A percentile compares a stretch with the other conserved stretches of the same genome.
phyloP scores from a whole-genome alignment of 2,113 vertebrate species.

The Microcebus lehilahytsara region DNA sequence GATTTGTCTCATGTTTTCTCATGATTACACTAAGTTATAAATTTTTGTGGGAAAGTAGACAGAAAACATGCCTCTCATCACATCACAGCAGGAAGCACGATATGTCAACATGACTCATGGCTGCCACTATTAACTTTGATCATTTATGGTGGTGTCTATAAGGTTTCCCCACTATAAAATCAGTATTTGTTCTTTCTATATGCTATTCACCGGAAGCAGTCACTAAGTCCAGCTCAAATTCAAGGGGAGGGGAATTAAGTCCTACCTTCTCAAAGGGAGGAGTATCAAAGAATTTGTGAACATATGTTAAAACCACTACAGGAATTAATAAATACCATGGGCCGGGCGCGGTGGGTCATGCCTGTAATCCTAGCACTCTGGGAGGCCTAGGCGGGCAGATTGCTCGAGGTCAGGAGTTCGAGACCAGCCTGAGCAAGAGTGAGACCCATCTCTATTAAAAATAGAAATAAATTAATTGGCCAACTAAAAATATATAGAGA shows the following conservation, averaged over 20 bases:
- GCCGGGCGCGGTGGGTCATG: no score
- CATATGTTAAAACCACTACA: neutral
- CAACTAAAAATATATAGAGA: no score
- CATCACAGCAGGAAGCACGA: neutral
- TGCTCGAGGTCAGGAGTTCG: no score
- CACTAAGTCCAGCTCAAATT: neutral
- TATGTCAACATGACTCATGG: neutral
- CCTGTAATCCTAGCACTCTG: no score
- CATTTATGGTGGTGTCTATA: neutral
- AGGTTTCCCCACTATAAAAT: neutral
- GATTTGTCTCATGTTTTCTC: neutral
- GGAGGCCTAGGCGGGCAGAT: no score
- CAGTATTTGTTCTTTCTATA: neutral
- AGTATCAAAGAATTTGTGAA: neutral
- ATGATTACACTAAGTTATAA: neutral
- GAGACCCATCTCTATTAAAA: no score
- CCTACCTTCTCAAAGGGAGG: neutral
- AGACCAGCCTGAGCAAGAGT: no score
- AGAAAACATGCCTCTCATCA: neutral
- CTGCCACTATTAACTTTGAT: neutral
- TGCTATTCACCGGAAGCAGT: neutral
- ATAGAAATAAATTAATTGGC: no score
- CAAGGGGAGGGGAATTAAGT: neutral
- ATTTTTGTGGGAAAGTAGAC: neutral
- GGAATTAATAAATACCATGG: neutral